A percentile compares a stretch with the other conserved stretches of the same genome.
Conservation (phyloP, 2,888 invertebrate species). For the Serripes groenlandicus region DNA sequence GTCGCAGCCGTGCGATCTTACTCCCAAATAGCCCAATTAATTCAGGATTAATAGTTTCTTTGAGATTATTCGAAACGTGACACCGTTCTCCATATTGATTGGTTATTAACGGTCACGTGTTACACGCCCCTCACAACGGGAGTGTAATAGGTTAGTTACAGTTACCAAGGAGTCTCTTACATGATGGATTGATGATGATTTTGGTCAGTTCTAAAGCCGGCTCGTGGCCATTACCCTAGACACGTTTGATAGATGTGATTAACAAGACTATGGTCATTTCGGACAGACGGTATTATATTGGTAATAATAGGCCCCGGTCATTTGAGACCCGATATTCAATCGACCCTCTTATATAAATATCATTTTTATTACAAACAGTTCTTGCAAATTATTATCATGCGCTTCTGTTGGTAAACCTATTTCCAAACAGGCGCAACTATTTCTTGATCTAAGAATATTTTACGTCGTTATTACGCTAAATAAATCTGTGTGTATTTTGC, state of each 20-base stretch:
- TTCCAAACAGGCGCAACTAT: no score
- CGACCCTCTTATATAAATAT: neutral
- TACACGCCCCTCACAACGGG: slow-evolving; percentile 58
- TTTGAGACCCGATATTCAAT: slow-evolving; percentile 1
- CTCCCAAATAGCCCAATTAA: slow-evolving; percentile 55
- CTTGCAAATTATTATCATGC: no score
- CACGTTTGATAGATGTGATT: slow-evolving; percentile 59
- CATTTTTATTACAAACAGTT: slow-evolving; percentile 20
- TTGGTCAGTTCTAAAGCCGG: slow-evolving; percentile 27
- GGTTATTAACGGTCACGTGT: slow-evolving; percentile 63
- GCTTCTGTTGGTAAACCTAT: no score
- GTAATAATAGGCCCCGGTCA: slow-evolving; percentile 15
- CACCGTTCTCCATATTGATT: slow-evolving; percentile 67
- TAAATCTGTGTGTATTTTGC: no score
- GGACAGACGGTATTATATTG: slow-evolving; percentile 1
- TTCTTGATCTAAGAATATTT: no score
- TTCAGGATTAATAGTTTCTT: slow-evolving; percentile 60
- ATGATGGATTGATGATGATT: slow-evolving; percentile 54
- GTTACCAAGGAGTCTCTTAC: slow-evolving; percentile 38
- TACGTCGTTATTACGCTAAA: no score
- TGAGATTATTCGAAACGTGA: slow-evolving; percentile 55
- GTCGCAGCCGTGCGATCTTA: neutral
- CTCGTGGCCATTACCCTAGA: slow-evolving; percentile 22
- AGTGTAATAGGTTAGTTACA: slow-evolving; percentile 60
- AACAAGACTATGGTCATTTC: slow-evolving; percentile 28